Evolutionary conservation across 35 echinoderm and acorn worm species (phyloP), one percentile per base, ranked within the genome.

Genomic region (Lytechinus pictus): DNA sequence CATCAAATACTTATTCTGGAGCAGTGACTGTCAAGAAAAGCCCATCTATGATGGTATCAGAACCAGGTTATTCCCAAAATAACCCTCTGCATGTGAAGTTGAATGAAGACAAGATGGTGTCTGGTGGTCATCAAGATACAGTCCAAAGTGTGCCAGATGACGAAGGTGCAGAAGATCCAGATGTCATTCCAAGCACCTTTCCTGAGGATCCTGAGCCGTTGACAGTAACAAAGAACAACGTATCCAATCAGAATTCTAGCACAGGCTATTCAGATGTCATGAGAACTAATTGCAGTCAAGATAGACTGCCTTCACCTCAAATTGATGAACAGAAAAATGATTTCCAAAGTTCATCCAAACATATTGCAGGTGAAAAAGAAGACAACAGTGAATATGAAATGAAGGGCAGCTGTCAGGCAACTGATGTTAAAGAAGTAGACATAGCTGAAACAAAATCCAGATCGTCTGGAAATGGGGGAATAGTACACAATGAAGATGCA

Each of bases 101-200:
- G 28, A 33, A 54, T 90, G 19, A 90, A 90, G 88, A 90, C 10
- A 44, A 3, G 16, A 12, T 6, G 7, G 8, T 52, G 13, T 90
- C 16, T 52, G 27, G 52, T 52, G n/a, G 66, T 6, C 19, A 8
- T n/a, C 66, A 79, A 79, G 66, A 79, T 24, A 79, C 21, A 14
- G 21, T n/a, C 19, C 66, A 79, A 14, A 79, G 66, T 79, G 66
- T 79, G 66, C n/a, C 66, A 79, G 19, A 79, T 79, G 88, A 90
- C 9, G 88, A 90, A 90, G 54, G 55, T 57, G 8, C 28, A 52
- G 92, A 93, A n/a, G 92, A 93, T 24, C 92, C 92, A 27, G 92
- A 93, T 57, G 92, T 93, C 53, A 93, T 93, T 55, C 92, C 92
- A 55, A 54, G 92, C 27, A 93, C 92, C 0, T 93, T 55, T 57